Evolutionary conservation across 2,113 vertebrate genomes (phyloP), one percentile per base, ranked within the genome.

Genomic region (Ictalurus punctatus): DNA sequence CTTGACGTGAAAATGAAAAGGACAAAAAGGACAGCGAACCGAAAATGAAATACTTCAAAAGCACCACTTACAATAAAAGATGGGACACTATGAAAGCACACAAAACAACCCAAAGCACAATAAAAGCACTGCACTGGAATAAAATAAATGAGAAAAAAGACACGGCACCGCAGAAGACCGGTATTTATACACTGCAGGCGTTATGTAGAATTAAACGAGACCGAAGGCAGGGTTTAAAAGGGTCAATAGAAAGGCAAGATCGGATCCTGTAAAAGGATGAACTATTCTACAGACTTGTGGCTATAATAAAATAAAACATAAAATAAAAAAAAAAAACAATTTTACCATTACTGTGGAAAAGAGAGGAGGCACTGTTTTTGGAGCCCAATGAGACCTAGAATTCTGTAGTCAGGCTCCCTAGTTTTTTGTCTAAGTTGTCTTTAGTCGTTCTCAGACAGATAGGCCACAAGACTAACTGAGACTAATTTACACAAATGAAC

Each of bases 41-140:
- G 0, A 25, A 59, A 59, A 83, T 25, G 25, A 83, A 83, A 61
- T 83, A 63, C 81, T 63, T 83, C 34, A 27, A 44, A 83, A 59
- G 30, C 27, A 83, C 81, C 81, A 83, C 81, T 83, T 37, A 25
- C 58, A 83, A 63, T 63, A 83, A 83, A 83, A 44, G 80, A 83
- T 44, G 58, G 17, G 23, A 83, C 58, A 25, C 58, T 25, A 83
- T 37, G 59, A 63, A 40, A 83, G 23, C 34, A 63, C 58, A 25
- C 44, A 82, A 82, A 63, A 83, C 58, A 63, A 14, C 30, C 81
- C 34, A 44, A 83, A 83, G 34, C 58, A 63, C 37, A 44, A 40
- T 83, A 83, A 83, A 63, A 61, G 19, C 14, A 48, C 58, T 37
- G 6, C 30, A 83, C 30, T 37, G 19, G 30, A 59, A 37, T 37